phyloP scores from a whole-genome alignment of 1,140 invertebrate genomes.

The Meloidogyne hapla region DNA sequence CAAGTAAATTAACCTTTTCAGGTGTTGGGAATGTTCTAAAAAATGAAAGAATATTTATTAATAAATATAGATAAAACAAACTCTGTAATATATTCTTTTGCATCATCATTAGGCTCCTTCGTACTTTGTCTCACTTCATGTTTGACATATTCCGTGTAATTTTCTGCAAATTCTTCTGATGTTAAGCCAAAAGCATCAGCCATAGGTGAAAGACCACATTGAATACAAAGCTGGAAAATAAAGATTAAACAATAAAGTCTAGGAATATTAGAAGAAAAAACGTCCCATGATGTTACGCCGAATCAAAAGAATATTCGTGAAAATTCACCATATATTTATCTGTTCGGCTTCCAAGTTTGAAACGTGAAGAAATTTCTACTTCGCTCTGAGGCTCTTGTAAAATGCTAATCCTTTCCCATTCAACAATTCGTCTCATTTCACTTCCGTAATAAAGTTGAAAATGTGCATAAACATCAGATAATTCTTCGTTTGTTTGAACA shows the following conservation, averaged over 20 bases:
- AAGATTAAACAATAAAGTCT: not conserved
- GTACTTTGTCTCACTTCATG: constrained; percentile 91
- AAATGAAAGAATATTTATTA: constrained; percentile 4
- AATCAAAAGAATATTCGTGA: too few species aligned
- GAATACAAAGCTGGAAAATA: constrained; percentile 39
- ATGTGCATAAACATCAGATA: constrained; percentile 47
- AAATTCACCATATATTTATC: constrained; percentile 73
- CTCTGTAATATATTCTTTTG: constrained; percentile 43
- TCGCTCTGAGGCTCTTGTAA: constrained; percentile 66
- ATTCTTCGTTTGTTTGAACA: constrained; percentile 47
- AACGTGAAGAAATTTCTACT: constrained; percentile 69
- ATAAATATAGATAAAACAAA: not conserved
- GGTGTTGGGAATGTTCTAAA: constrained; percentile 64
- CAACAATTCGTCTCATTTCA: constrained; percentile 43
- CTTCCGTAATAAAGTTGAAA: constrained; percentile 50
- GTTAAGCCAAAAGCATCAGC: constrained; percentile 79
- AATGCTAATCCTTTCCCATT: constrained; percentile 40
- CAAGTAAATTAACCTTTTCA: constrained; percentile 54
- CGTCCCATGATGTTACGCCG: too few species aligned
- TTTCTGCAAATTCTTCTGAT: constrained; percentile 93
- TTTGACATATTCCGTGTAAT: constrained; percentile 83
- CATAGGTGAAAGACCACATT: constrained; percentile 51
- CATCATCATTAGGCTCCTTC: constrained; percentile 67
- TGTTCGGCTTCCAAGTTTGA: constrained; percentile 81
- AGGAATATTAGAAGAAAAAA: too few species aligned